Evolutionary conservation across 2,113 vertebrate genomes (phyloP), one percentile per base, ranked within the genome.

Genomic region (Nibea albiflora): DNA sequence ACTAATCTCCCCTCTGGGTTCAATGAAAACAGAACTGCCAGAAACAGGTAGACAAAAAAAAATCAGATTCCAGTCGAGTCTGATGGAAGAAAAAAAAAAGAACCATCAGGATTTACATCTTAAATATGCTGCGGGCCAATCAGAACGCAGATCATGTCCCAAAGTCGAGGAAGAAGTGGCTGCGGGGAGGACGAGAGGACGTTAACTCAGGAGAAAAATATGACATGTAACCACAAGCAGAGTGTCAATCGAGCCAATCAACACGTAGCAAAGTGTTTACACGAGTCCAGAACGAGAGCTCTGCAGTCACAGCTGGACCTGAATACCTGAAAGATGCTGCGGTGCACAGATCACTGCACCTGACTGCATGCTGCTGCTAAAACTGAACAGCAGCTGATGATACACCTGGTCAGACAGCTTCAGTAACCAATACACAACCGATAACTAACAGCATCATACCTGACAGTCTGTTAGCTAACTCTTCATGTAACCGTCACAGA

Each of bases 1-100:
- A 85, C 75, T 56, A 61, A 74, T 80, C 81, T 74, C 68, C 67
- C 69, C 78, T 70, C 53, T n/a, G 31, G 72, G 65, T 53, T 80
- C 65, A 69, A 76, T 74, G 69, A 71, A 85, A 76, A 75, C 31
- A 60, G 54, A 89, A 77, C 42, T 68, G 65, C 42, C 65, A 74
- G 42, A 53, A 52, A 74, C 39, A 66, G 62, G 52, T 16, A 63
- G n/a, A 72, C 4, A 24, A 9, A 28, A 3, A 56, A 31, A 57
- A 39, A n/a, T 65, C 26, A 22, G 39, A 70, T 52, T 67, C 53
- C 22, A 26, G 46, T 24, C 28, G 16, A 67, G 78, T 69, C 65
- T 68, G 70, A 84, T 15, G 2, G 53, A 20, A 66, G 44, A 26
- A 14, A 60, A 31, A 44, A 11, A 3, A 49, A 19, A 20, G 17